Conservation (phyloP, 2,888 invertebrate species). For the Metacarcinus magister region DNA sequence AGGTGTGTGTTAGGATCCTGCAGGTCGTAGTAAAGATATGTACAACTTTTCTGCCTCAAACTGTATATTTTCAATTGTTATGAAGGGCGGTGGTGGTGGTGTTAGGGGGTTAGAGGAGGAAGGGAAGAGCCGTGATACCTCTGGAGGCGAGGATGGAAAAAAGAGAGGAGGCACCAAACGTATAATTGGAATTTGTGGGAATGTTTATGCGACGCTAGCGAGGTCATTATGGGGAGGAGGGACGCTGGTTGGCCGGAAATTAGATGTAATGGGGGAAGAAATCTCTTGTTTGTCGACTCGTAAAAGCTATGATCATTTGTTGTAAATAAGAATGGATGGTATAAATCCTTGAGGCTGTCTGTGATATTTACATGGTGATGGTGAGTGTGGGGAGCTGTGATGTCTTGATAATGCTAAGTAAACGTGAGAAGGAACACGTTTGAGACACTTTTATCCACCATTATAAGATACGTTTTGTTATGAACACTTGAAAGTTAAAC, state of each 20-base stretch:
- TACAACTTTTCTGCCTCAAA: background rate
- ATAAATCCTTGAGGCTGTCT: background rate
- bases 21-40: background rate
- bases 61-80: background rate
- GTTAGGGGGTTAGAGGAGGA: background rate
- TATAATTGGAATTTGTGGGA: background rate
- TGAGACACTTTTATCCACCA: too few relatives aligned
- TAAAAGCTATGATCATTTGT: background rate
- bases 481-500: too few relatives aligned
- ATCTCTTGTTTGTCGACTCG: background rate
- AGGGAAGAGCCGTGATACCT: background rate
- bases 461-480: too few relatives aligned
- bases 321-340: background rate
- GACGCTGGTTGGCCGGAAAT: background rate
- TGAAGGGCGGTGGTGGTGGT: background rate
- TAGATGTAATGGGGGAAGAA: background rate
- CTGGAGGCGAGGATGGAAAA: background rate
- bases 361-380: background rate
- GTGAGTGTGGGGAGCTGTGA: too few relatives aligned
- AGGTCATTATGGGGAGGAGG: slow-evolving; percentile 16
- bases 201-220: background rate
- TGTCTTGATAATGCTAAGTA: too few relatives aligned
- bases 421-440: too few relatives aligned
- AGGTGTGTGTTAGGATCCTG: background rate
- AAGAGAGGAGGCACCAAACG: background rate